Evolutionary conservation across 2,113 vertebrate species (phyloP), one percentile per base, ranked within the genome.

Genomic region (Toxotes jaculatrix): DNA sequence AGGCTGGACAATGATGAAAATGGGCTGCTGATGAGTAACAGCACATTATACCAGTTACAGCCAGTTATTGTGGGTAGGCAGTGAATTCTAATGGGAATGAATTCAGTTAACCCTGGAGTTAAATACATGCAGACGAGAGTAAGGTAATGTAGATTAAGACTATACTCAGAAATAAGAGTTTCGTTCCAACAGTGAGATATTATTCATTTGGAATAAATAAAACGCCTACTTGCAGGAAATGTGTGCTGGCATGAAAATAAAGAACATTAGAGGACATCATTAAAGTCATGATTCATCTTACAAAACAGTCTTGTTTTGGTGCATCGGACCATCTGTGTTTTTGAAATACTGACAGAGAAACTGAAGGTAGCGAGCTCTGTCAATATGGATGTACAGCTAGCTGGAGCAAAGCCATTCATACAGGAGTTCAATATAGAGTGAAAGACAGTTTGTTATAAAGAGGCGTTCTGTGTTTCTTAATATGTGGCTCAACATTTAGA

Each of bases 71-170:
- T 59, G 31, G 53, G n/a, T 1, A 56, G 81, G 55, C 72, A 57
- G 77, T 68, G 75, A 78, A 80, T 79, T 36, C 62, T 78, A 84
- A 82, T 85, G 76, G 69, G 66, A 67, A 13, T 45, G 80, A 81
- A 86, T 84, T 32, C 36, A 69, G 72, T 86, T 80, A 84, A 86
- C 80, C 85, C 83, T 4, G 73, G 74, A 81, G 83, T 88, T 87
- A 89, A 91, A 85, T 0, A 83, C 74, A 87, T 88, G 88, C 88
- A 78, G 81, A 89, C 70, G 16, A 79, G 69, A 69, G 32, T 10
- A 34, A 32, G 9, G 47, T 64, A 9, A 36, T 65, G 42, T 32
- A 76, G 77, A 83, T 80, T 72, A 64, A 55, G 67, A 71, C 67
- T 45, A 45, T 64, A 61, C 69, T 75, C 51, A 64, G 61, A 78